Percentiles rank a stretch among this genome's conserved stretches.
Conservation (phyloP, 2,888 invertebrate species). For the Coenonympha arcania region DNA sequence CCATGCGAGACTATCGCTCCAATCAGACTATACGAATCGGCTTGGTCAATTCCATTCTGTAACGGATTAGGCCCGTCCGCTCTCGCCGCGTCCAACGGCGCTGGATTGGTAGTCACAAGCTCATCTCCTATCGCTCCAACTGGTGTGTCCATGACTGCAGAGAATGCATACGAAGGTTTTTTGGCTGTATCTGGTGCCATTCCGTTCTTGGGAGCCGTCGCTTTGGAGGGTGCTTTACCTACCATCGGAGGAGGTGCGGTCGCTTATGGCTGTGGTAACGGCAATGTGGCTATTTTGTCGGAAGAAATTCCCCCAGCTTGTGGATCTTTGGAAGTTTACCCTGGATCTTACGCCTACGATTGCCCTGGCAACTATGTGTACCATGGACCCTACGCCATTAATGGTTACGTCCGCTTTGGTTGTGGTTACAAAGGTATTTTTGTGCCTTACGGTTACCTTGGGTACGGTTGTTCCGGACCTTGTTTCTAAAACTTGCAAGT, state of each 20-base stretch:
- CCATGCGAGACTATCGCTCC: background rate
- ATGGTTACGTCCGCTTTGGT: slow-evolving; percentile 14
- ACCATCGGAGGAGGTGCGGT: slow-evolving; percentile 33
- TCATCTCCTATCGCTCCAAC: slow-evolving; percentile 37
- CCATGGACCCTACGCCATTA: slow-evolving; percentile 13
- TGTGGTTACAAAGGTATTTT: no score
- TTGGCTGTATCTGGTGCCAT: slow-evolving; percentile 36
- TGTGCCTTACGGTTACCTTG: no score
- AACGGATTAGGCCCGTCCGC: background rate
- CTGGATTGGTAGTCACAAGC: slow-evolving; percentile 30
- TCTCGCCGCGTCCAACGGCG: slow-evolving; percentile 22
- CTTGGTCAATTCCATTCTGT: slow-evolving; percentile 1
- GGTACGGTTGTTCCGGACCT: no score
- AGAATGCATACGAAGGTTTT: slow-evolving; percentile 37
- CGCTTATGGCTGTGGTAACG: slow-evolving; percentile 34
- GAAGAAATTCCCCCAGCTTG: slow-evolving; percentile 16
- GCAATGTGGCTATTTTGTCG: slow-evolving; percentile 29
- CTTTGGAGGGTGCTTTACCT: slow-evolving; percentile 36
- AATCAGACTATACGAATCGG: background rate
- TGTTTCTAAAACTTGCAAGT: no score
- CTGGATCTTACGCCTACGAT: background rate
- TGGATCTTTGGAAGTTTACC: slow-evolving; percentile 2
- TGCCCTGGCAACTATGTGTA: slow-evolving; percentile 9
- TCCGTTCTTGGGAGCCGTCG: slow-evolving; percentile 40
- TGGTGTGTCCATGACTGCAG: slow-evolving; percentile 39